Percentiles rank a stretch among this genome's conserved stretches.
These are phyloP conservation scores for Drosophila tristis DNA, from an alignment of 1,140 invertebrate species.

Conservation along the genomic window DNA sequence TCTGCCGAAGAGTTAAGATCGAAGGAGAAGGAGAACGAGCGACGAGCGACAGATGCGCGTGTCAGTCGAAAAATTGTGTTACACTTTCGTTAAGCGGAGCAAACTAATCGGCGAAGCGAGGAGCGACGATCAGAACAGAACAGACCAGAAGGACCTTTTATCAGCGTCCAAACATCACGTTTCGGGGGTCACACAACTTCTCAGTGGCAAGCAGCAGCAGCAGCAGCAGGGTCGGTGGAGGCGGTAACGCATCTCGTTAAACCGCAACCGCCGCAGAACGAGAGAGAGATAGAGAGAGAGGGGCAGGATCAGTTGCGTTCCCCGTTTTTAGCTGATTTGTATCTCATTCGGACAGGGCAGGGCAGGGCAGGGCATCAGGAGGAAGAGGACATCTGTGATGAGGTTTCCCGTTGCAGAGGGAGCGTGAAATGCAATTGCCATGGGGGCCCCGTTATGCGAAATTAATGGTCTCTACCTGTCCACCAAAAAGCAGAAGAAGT, in stretches of 20 bases:
- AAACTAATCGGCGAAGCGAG: slow-evolving; percentile 64
- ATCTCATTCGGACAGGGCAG: no score
- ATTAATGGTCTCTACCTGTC: slow-evolving; percentile 57
- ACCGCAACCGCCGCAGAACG: slow-evolving; percentile 62
- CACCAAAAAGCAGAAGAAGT: slow-evolving; percentile 5
- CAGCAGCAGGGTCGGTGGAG: slow-evolving; percentile 47
- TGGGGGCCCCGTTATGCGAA: slow-evolving; percentile 70
- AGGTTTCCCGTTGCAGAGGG: slow-evolving; percentile 58
- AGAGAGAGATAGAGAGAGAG: background rate
- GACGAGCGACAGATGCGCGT: slow-evolving; percentile 75
- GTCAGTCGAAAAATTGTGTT: slow-evolving; percentile 66
- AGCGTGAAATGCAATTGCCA: slow-evolving; percentile 73
- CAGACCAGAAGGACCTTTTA: slow-evolving; percentile 34
- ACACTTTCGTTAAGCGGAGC: slow-evolving; percentile 67
- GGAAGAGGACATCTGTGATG: slow-evolving; percentile 66
- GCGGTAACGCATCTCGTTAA: slow-evolving; percentile 80
- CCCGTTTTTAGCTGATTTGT: slow-evolving; percentile 45
- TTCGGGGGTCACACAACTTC: slow-evolving; percentile 4
- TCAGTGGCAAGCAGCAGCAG: slow-evolving; percentile 1
- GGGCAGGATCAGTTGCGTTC: slow-evolving; percentile 19
- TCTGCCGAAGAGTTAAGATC: slow-evolving; percentile 19
- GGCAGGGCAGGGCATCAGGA: slow-evolving; percentile 35
- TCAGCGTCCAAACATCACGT: slow-evolving; percentile 59
- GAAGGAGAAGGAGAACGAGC: slow-evolving; percentile 6
- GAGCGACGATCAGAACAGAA: slow-evolving; percentile 2